phyloP scores from a whole-genome alignment of 2,113 vertebrate species.

The Neopipo cinnamomea region DNA sequence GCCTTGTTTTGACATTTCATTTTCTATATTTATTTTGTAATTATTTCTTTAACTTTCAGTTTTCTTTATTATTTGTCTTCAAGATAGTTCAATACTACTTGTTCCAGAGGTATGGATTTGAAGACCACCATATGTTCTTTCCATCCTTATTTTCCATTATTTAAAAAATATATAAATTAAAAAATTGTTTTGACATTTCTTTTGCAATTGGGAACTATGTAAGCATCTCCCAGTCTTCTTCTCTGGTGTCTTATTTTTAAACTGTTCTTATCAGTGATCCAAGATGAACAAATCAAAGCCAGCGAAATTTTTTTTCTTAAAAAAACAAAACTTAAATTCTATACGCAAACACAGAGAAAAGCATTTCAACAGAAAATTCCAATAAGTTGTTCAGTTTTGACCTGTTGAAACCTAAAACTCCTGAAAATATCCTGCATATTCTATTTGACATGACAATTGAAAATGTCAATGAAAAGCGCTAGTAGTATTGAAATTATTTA shows the following conservation, averaged over 20 bases:
- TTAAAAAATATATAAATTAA: background rate
- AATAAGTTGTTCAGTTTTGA: background rate
- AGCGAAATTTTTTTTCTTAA: background rate
- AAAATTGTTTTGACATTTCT: background rate
- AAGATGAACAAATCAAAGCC: background rate
- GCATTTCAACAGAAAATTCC: background rate
- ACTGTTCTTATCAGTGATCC: background rate
- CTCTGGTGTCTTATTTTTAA: background rate
- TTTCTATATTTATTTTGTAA: background rate
- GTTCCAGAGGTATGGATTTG: background rate
- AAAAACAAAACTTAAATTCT: background rate
- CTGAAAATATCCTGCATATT: background rate
- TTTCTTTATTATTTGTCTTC: background rate
- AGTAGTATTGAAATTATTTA: background rate
- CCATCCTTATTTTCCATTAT: background rate
- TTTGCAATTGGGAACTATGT: background rate
- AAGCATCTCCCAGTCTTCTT: background rate
- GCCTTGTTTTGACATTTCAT: background rate
- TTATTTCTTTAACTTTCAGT: background rate
- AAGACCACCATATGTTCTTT: background rate
- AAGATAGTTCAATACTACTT: background rate
- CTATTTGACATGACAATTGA: background rate
- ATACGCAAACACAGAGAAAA: background rate
- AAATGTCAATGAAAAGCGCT: too few species aligned
- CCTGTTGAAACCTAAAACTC: background rate